Base-by-base conservation (phyloP, 1,140 invertebrate genomes). In the Macrobrachium rosenbergii region DNA sequence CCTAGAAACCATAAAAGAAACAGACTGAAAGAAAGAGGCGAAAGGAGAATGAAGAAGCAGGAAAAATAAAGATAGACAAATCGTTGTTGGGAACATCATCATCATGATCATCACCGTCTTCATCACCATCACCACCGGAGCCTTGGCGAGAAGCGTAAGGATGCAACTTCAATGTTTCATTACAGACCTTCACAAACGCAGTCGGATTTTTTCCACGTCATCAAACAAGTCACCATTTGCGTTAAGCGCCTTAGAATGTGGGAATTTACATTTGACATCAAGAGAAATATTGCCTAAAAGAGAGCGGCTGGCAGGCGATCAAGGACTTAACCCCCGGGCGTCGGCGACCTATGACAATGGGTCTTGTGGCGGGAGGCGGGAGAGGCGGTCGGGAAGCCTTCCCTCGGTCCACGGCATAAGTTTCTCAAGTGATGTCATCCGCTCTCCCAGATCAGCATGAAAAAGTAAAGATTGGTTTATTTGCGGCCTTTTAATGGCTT, bases 171-270 rank as follows among this genome's bases (percentile, higher is more conserved):
- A 52, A 45, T 72, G 67, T 72, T 72, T 72, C 67, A 72, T 72
- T 12, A 52, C 52, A 52, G 12, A 62, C 63, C 67, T 19, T 72
- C 52, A 52, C 52, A 52, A 52, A 62, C 63, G 72, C 64, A 80
- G 58, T 73, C 19, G 59, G 78, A 80, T 80, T 75, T 87, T 75
- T 87, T 87, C 78, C 67, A 62, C 78, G 67, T 87, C 84, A 87
- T 87, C 78, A 81, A 80, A 87, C 84, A 87, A 87, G 84, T 81
- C 84, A 52, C 84, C 84, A 87, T 87, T 87, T 87, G 84, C 84
- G 67, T 87, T 87, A 87, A 87, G 84, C 84, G 84, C 84, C 84
- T 87, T 87, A 87, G 84, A 87, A 87, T 87, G 84, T 87, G 84
- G 84, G 78, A 87, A 87, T 87, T 87, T 87, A 81, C 84, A 87